Percentiles rank a stretch among this genome's conserved stretches.
phyloP scores from a whole-genome alignment of 2,888 invertebrate species.

The Nemoura dubitans region DNA sequence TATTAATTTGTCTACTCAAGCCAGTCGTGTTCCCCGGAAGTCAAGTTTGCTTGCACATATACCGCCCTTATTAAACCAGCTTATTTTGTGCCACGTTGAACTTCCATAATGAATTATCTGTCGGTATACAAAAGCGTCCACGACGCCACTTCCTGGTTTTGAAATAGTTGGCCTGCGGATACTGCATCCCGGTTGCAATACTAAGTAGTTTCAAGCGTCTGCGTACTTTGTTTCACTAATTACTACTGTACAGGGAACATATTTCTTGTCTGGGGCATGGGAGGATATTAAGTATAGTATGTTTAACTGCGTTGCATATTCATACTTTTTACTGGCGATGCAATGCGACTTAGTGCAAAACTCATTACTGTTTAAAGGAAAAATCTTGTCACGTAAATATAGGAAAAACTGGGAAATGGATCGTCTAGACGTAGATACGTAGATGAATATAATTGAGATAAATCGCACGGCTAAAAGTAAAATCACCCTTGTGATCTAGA shows the following conservation, averaged over 20 bases:
- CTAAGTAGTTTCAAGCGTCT: background rate
- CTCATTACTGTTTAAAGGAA: background rate
- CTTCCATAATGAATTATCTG: background rate
- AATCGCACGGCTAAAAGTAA: background rate
- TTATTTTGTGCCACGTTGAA: background rate
- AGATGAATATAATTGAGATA: background rate
- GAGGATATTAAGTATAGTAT: background rate
- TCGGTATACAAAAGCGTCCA: background rate
- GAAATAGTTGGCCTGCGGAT: background rate
- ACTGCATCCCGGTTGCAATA: background rate
- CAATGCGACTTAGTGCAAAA: background rate
- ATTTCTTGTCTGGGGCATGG: background rate
- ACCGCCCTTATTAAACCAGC: background rate
- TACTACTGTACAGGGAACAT: background rate
- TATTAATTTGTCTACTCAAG: background rate
- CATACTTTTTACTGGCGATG: background rate
- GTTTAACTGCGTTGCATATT: background rate
- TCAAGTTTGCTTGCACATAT: background rate
- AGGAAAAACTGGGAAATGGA: background rate
- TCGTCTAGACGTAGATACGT: background rate
- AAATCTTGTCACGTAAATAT: background rate
- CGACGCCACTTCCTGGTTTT: background rate
- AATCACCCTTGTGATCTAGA: background rate
- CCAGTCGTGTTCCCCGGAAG: background rate
- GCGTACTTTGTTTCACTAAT: background rate